Percentiles rank a stretch among this genome's conserved stretches.
These are phyloP conservation scores for Pseudopleuronectes americanus DNA, from an alignment of 2,797 vertebrate species.

Conservation along the genomic window DNA sequence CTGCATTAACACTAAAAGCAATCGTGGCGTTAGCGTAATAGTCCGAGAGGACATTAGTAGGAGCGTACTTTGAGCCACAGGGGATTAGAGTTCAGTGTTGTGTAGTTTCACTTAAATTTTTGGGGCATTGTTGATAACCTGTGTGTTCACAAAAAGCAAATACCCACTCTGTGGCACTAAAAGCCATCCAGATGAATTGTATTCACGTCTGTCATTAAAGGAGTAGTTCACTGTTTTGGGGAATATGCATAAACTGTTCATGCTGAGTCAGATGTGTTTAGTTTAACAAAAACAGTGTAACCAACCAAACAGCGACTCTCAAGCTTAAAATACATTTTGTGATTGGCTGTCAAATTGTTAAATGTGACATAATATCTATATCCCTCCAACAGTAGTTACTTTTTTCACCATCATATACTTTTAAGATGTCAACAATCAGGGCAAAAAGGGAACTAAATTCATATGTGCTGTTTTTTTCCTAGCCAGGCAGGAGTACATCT, in stretches of 20 bases:
- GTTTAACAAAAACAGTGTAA: not conserved
- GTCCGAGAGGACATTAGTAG: slow-evolving; percentile 32
- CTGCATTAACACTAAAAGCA: slow-evolving; percentile 28
- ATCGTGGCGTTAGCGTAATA: slow-evolving; percentile 34
- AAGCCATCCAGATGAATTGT: slow-evolving; percentile 7
- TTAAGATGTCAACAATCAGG: too few relatives aligned
- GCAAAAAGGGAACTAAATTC: too few relatives aligned
- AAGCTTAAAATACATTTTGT: not conserved
- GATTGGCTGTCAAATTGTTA: not conserved
- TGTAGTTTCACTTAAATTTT: slow-evolving; percentile 11
- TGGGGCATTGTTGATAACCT: slow-evolving; percentile 34
- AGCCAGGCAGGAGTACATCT: too few relatives aligned
- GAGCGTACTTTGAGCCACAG: slow-evolving; percentile 14
- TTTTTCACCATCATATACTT: too few relatives aligned
- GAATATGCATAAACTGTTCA: not conserved
- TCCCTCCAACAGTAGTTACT: too few relatives aligned
- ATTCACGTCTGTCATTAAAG: slow-evolving; percentile 2
- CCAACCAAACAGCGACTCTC: not conserved
- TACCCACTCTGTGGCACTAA: not conserved
- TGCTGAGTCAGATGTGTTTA: not conserved
- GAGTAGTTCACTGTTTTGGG: slow-evolving; percentile 1
- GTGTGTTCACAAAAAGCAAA: not conserved
- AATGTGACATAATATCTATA: too few relatives aligned
- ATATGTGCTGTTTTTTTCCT: too few relatives aligned
- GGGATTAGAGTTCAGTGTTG: slow-evolving; percentile 35